Base-by-base conservation (phyloP, 2,797 vertebrate species). In the Anas capensis region DNA sequence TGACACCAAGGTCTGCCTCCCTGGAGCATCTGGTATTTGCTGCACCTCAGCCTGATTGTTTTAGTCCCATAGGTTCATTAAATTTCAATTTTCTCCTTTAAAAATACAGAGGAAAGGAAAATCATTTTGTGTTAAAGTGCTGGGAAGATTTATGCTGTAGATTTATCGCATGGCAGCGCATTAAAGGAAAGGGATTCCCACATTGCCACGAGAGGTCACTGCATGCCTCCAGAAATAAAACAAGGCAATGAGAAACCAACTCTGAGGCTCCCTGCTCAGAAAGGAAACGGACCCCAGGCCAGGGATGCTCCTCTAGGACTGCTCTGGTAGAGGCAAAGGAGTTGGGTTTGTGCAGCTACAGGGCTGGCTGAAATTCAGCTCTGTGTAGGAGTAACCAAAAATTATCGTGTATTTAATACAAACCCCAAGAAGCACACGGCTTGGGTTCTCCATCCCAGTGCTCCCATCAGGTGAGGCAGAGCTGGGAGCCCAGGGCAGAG, bases 181-280 rank as follows among this genome's bases (percentile, higher is more conserved):
- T 6, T 49, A 24, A 40, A 84, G 64, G 83, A 4, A 31, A 82
- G 79, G 92, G 87, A 69, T 62, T 53, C 62, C 70, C 60, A 1
- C 49, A 56, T 4, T 88, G 82, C 95, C 92, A 51, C 8, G 66
- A 94, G 95, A 92, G 90, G 91, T 93, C 96, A 90, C 42, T 86
- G 82, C 44, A 3, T 49, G 80, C 85, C 69, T 71, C 92, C 5
- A 16, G 80, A 66, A 76, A 44, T 8, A 16, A 54, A 57, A 4
- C 38, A 1, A 10, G 14, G 58, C 2, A 4, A 23, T 14, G 85
- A n/a, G 31, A 2, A 27, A 12, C 0, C 24, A 1, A 10, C 1
- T 1, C 38, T 9, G 61, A 48, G 20, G n/a, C 29, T 54, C 70
- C 58, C 58, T 10, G 54, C 53, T 44, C 0, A 1, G 60, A 57